Evolutionary conservation across 92 coral and sea anemone species (phyloP), one percentile per base, ranked within the genome.

Genomic region (Pocillopora meandrina): DNA sequence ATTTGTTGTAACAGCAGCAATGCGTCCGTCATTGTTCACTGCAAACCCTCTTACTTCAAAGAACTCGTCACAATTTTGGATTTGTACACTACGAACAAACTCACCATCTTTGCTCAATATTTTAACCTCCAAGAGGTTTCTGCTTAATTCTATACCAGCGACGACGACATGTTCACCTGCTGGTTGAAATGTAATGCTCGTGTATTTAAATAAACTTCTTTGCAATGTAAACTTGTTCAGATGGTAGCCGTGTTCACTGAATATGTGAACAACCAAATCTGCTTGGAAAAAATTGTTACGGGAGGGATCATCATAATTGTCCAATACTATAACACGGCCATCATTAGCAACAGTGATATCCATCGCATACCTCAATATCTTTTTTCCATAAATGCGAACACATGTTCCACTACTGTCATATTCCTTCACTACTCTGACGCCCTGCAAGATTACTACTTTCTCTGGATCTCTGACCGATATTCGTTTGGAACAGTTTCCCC

Each of bases 321-420:
- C 72, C 52, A 61, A 13, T 15, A 88, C 78, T 68, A 83, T 5
- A 36, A 82, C 79, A 9, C 61, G 71, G 59, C 87, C 90, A 63
- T 68, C 76, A 34, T 33, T 36, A 65, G 72, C 72, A 17, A 83
- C 74, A 65, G 87, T 20, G 55, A 87, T 75, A 69, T 67, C 83
- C 15, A 12, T 1, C 57, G 78, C 70, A 77, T 36, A 7, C 56
- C 12, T 60, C 15, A 82, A 57, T 67, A 76, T 76, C 57, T 62
- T 65, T 13, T n/a, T 23, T 58, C 78, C 83, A 63, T 75, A 75
- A 58, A 57, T 75, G 33, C 77, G 77, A n/a, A 82, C 73, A 82
- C 75, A 66, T 52, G 33, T 9, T 20, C 90, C 90, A 18, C 61
- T 47, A 67, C 21, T 60, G 13, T 75, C 57, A 57, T 82, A 82